Percentiles rank a stretch among this genome's conserved stretches.
Conservation (phyloP, 2,113 vertebrate species). For the Dendrocopos noguchii region DNA sequence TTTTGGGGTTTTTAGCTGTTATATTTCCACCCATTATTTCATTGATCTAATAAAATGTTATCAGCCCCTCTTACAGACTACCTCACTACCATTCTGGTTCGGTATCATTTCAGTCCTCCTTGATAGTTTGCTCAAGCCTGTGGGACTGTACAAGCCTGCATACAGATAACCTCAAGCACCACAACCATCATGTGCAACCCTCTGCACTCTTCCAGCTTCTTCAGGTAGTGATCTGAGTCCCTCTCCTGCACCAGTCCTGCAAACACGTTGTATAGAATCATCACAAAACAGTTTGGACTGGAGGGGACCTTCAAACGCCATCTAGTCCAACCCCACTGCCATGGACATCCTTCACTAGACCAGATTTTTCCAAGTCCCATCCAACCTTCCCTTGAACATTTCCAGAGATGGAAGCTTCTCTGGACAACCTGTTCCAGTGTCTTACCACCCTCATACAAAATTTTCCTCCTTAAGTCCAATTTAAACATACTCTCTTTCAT, state of each 20-base stretch:
- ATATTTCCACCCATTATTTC: neutral
- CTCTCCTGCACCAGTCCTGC: neutral
- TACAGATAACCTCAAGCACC: neutral
- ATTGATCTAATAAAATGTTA: neutral
- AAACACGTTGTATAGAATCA: accelerated
- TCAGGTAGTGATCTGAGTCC: neutral
- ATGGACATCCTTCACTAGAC: neutral
- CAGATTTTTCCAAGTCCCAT: neutral
- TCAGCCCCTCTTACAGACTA: neutral
- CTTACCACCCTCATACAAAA: too few relatives aligned
- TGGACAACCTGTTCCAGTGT: neutral
- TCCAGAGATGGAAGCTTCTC: neutral
- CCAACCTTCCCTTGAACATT: neutral
- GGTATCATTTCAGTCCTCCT: neutral
- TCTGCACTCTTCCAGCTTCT: neutral
- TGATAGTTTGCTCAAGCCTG: neutral
- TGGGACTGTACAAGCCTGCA: neutral
- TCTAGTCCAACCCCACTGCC: neutral
- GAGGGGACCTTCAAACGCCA: neutral
- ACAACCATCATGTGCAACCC: accelerated
- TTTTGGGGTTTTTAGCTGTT: neutral
- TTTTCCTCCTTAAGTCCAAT: too few relatives aligned
- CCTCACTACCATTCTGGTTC: neutral
- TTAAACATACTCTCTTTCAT: too few relatives aligned
- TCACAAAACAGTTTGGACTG: neutral